A percentile compares a stretch with the other conserved stretches of the same genome.
These are phyloP conservation scores for Rhyacophila brunnea DNA, from an alignment of 1,140 invertebrate species.

Conservation along the genomic window DNA sequence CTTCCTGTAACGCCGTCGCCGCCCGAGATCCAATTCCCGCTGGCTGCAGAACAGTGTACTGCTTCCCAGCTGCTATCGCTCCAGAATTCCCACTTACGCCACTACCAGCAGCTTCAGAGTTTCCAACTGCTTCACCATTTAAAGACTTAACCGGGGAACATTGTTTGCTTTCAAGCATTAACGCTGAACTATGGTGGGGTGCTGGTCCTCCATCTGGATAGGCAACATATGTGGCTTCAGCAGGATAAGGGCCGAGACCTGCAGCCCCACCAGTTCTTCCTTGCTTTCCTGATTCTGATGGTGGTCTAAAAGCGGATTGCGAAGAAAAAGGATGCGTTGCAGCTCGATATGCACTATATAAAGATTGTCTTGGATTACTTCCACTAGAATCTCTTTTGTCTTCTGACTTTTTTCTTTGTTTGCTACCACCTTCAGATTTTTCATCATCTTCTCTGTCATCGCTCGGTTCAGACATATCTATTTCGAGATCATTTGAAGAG, in stretches of 20 bases:
- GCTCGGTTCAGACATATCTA: constrained; percentile 70
- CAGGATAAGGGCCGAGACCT: constrained; percentile 59
- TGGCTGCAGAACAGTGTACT: constrained; percentile 81
- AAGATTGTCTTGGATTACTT: constrained; percentile 45
- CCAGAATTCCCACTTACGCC: constrained; percentile 43
- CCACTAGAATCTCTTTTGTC: constrained; percentile 48
- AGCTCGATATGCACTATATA: constrained; percentile 55
- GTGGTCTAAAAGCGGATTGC: constrained; percentile 74
- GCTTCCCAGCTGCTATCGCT: constrained; percentile 48
- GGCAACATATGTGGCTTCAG: constrained; percentile 63
- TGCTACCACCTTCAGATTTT: constrained; percentile 43
- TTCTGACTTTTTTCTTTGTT: constrained; percentile 49
- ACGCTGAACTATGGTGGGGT: constrained; percentile 40
- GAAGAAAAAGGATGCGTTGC: constrained; percentile 63
- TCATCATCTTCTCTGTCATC: constrained; percentile 55
- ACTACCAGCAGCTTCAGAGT: constrained; percentile 26
- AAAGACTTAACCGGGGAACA: constrained; percentile 16
- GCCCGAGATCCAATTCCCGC: constrained; percentile 73
- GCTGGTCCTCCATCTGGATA: constrained; percentile 40
- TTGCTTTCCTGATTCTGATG: constrained; percentile 56
- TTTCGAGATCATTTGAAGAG: constrained; percentile 75
- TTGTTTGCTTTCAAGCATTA: constrained; percentile 39
- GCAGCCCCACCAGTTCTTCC: constrained; percentile 40
- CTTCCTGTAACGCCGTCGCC: constrained; percentile 75
- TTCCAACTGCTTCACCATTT: constrained; percentile 41